Evolutionary conservation across 1,140 invertebrate species (phyloP).

Genomic region (Zaprionus ghesquierei): DNA sequence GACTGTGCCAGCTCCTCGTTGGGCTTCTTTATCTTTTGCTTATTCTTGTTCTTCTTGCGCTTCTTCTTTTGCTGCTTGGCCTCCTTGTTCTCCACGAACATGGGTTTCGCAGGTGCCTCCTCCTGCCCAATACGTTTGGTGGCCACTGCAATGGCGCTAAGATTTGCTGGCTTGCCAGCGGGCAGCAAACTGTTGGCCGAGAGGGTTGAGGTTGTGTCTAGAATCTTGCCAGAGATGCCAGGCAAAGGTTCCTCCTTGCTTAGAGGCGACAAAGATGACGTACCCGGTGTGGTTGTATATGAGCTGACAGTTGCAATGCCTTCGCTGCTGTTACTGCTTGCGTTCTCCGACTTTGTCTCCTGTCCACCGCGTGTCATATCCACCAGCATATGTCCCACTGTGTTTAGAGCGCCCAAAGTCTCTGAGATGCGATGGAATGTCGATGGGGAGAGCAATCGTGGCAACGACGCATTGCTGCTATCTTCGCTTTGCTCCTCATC

Average conservation of each 20-base stretch:
- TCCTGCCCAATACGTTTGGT: slow-evolving; percentile 75
- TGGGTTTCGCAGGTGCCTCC: slow-evolving; percentile 50
- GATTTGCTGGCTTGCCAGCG: slow-evolving; percentile 64
- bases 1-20: slow-evolving; percentile 44
- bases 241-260: slow-evolving; percentile 39
- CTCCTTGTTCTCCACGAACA: slow-evolving; percentile 81
- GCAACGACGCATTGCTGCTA: slow-evolving; percentile 69
- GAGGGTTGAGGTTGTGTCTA: slow-evolving; percentile 50
- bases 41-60: slow-evolving; percentile 69
- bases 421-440: slow-evolving; percentile 87
- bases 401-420: slow-evolving; percentile 89
- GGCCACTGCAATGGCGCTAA: slow-evolving; percentile 58
- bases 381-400: slow-evolving; percentile 91
- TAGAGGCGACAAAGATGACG: neutral
- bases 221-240: slow-evolving; percentile 59
- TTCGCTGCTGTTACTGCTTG: slow-evolving; percentile 46
- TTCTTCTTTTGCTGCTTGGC: slow-evolving; percentile 77
- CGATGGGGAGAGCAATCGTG: slow-evolving; percentile 84
- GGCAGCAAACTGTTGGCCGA: slow-evolving; percentile 68
- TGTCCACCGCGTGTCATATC: slow-evolving; percentile 87
- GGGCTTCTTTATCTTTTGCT: slow-evolving; percentile 82
- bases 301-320: slow-evolving; percentile 2
- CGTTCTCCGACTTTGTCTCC: slow-evolving; percentile 72
- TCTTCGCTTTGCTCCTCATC: slow-evolving; percentile 55
- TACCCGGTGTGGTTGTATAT: neutral